A percentile compares a stretch with the other conserved stretches of the same genome.
Evolutionary conservation across 2,113 vertebrate genomes (phyloP).

Genomic region (Gavialis gangeticus): DNA sequence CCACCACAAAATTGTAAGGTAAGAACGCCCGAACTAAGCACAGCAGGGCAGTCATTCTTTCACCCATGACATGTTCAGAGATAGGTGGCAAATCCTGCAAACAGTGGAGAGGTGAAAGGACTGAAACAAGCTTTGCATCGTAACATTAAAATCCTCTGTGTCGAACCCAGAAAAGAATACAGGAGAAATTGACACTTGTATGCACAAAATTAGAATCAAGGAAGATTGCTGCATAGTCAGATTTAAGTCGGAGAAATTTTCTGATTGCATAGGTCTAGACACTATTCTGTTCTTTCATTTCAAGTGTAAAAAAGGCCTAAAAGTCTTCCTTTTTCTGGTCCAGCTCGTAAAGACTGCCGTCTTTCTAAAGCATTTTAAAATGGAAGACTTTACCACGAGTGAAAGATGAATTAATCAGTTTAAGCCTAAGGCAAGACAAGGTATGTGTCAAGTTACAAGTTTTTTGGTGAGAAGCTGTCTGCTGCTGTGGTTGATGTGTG

Average conservation of each 20-base stretch:
- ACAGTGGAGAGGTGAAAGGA: neutral
- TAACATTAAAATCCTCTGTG: neutral
- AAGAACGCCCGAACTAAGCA: neutral
- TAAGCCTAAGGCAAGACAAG: conserved; percentile 68
- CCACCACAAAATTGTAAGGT: neutral
- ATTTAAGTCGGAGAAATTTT: conserved; percentile 4
- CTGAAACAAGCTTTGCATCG: neutral
- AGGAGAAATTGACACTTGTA: neutral
- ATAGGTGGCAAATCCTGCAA: neutral
- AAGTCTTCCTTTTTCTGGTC: conserved; percentile 21
- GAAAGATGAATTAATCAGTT: conserved; percentile 72
- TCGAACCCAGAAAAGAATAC: neutral
- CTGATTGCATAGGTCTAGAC: neutral
- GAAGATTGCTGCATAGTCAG: neutral
- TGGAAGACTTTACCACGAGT: conserved; percentile 53
- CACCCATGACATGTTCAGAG: neutral
- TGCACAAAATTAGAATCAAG: neutral
- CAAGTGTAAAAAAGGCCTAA: neutral
- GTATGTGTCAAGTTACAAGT: conserved; percentile 59
- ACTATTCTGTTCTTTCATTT: neutral
- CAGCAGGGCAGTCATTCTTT: neutral
- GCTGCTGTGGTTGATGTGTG: conserved; percentile 50
- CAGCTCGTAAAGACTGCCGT: conserved; percentile 35
- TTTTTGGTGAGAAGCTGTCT: conserved; percentile 60
- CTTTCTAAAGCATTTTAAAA: conserved; percentile 54